Conservation (phyloP, 2,797 vertebrate genomes). For the Coreius guichenoti region DNA sequence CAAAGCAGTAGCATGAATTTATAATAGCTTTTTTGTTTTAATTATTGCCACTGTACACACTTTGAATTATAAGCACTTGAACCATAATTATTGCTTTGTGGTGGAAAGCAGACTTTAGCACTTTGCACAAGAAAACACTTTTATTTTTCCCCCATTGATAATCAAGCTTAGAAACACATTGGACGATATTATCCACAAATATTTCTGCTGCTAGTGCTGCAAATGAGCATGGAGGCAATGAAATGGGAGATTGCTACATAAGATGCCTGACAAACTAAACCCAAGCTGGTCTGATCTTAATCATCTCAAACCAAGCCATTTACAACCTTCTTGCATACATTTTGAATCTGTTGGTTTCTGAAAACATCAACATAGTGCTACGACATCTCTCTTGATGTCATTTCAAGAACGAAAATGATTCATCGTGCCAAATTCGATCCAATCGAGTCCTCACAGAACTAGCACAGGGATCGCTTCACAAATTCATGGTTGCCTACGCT, state of each 20-base stretch:
- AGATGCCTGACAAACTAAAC: slow-evolving; percentile 50
- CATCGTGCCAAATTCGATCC: slow-evolving; percentile 33
- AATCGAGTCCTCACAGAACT: not conserved
- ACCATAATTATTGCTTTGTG: slow-evolving; percentile 79
- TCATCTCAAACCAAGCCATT: slow-evolving; percentile 48
- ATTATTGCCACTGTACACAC: slow-evolving; percentile 78
- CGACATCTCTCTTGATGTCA: slow-evolving; percentile 67
- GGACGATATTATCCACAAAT: slow-evolving; percentile 49
- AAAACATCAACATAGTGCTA: slow-evolving; percentile 74
- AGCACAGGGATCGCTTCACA: not conserved
- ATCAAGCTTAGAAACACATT: slow-evolving; percentile 48
- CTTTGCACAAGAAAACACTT: slow-evolving; percentile 39
- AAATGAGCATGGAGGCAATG: slow-evolving; percentile 69
- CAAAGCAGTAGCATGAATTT: slow-evolving; percentile 68
- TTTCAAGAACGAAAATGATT: slow-evolving; percentile 43
- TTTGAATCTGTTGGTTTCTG: slow-evolving; percentile 62
- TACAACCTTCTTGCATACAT: slow-evolving; percentile 71
- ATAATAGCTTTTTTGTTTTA: slow-evolving; percentile 68
- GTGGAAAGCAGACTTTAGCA: slow-evolving; percentile 74
- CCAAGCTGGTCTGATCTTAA: slow-evolving; percentile 2
- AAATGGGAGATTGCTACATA: slow-evolving; percentile 74
- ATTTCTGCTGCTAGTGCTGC: slow-evolving; percentile 64
- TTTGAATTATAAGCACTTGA: slow-evolving; percentile 74
- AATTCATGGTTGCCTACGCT: slow-evolving; percentile 39
- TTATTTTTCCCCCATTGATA: slow-evolving; percentile 8